Evolutionary conservation across 1,140 invertebrate species (phyloP).

Genomic region (Gryllus bimaculatus): DNA sequence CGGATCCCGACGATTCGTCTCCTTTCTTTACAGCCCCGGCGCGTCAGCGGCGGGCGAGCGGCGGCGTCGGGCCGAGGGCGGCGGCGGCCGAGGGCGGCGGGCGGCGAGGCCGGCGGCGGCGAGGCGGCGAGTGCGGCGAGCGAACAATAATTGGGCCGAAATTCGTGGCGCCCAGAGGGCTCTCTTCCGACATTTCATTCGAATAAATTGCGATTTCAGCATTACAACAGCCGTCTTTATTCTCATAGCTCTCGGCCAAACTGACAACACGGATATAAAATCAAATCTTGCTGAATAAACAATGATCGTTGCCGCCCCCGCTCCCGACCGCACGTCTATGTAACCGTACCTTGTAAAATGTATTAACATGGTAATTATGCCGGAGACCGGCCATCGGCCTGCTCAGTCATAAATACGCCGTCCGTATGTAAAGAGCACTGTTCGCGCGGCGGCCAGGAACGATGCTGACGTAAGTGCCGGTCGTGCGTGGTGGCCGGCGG

Average conservation of each 20-base stretch:
- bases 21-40: no score
- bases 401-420: not conserved
- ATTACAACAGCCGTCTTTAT: not conserved
- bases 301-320: not conserved
- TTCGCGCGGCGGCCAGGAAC: not conserved
- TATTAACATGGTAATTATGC: not conserved
- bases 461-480: not conserved
- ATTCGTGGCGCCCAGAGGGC: no score
- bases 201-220: not conserved
- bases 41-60: no score
- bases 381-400: not conserved
- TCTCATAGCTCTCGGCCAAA: not conserved
- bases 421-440: not conserved
- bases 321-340: not conserved
- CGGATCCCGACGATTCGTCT: no score
- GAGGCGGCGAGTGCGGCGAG: no score
- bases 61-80: no score
- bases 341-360: not conserved
- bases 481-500: no score
- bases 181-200: not conserved
- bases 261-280: not conserved
- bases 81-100: no score
- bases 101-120: no score
- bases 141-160: no score
- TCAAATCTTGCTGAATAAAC: conserved; percentile 1